phyloP scores from a whole-genome alignment of 2,888 invertebrate species.

The Yponomeuta malinellus region DNA sequence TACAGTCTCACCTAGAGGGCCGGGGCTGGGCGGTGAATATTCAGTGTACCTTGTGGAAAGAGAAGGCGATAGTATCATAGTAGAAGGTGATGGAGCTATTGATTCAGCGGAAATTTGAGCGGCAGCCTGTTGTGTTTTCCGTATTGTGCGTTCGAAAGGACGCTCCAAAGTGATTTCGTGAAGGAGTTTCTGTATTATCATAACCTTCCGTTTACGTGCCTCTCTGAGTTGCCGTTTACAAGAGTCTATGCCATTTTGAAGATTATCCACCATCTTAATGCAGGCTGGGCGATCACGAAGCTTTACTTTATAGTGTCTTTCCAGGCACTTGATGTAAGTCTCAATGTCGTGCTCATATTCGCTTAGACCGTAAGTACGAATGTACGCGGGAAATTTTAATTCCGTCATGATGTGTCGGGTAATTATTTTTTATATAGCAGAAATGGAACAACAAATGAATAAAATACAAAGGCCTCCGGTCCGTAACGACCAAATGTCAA shows the following conservation, averaged over 20 bases:
- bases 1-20: background rate
- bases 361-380: constrained; percentile 42
- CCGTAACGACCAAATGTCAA: too few species aligned
- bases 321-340: constrained; percentile 41
- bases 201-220: constrained; percentile 38
- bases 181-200: constrained; percentile 50
- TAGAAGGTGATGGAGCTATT: background rate
- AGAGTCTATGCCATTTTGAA: constrained; percentile 37
- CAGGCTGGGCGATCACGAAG: constrained; percentile 47
- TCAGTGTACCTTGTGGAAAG: background rate
- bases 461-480: too few species aligned
- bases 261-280: constrained; percentile 42
- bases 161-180: constrained; percentile 11
- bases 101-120: background rate
- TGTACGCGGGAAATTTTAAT: constrained; percentile 34
- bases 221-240: constrained; percentile 41
- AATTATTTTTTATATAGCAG: background rate
- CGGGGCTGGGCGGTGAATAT: background rate
- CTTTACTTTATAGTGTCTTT: constrained; percentile 43
- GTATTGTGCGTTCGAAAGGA: background rate
- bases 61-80: background rate
- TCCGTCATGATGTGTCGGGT: constrained; percentile 23
- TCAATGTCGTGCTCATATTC: constrained; percentile 39
- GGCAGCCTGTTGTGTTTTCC: background rate
- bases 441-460: too few species aligned